phyloP scores from a whole-genome alignment of 2,797 vertebrate species.

The Delichon dasypus region DNA sequence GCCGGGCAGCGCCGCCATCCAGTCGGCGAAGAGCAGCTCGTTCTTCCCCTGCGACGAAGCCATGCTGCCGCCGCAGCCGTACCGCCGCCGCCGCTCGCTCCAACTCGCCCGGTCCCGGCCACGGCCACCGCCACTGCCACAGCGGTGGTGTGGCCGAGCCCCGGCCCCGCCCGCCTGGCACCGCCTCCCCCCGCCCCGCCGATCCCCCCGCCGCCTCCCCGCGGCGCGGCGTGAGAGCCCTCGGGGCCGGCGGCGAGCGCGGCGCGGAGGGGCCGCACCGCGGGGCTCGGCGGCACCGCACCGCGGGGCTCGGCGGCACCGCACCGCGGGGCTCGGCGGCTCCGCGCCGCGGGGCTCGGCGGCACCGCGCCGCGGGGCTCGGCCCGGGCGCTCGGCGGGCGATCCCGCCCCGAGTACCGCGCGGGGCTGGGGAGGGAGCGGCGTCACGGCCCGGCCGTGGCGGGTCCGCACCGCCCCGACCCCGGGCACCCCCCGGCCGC shows the following conservation, averaged over 20 bases:
- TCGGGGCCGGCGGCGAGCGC: background rate
- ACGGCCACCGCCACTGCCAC: background rate
- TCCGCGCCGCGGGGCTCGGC: background rate
- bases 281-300: background rate
- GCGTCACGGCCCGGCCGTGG: background rate
- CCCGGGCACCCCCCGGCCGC: background rate
- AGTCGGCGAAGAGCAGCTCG: constrained; percentile 90
- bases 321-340: background rate
- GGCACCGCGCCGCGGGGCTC: background rate
- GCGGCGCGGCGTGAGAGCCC: background rate
- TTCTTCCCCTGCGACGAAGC: constrained; percentile 93
- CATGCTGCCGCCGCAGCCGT: constrained; percentile 75
- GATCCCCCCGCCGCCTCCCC: background rate
- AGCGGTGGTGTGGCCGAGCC: background rate
- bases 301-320: no score
- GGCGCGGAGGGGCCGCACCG: background rate
- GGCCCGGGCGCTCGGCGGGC: no score
- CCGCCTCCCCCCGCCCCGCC: background rate
- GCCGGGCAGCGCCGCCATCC: constrained; percentile 93
- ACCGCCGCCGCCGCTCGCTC: constrained; percentile 1
- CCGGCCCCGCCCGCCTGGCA: background rate
- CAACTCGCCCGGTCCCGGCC: constrained; percentile 7
- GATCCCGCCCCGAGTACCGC: no score
- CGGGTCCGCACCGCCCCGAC: no score
- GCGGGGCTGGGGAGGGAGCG: background rate